Percentiles rank a stretch among this genome's conserved stretches.
Evolutionary conservation across 2,888 invertebrate genomes (phyloP).

Genomic region (Chymomyza fuscimana): DNA sequence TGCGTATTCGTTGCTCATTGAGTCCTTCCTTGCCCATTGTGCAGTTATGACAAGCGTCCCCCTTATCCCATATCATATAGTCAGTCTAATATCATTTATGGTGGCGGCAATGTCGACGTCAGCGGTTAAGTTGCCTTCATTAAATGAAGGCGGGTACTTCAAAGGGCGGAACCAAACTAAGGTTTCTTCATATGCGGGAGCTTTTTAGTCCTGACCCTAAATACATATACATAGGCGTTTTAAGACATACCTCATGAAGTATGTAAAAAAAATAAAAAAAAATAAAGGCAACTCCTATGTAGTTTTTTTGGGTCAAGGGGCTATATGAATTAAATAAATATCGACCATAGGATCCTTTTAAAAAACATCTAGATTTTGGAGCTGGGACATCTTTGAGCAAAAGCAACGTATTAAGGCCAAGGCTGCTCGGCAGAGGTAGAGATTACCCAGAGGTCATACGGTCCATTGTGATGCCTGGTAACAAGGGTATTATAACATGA

Average conservation of each 20-base stretch:
- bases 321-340: too few species aligned
- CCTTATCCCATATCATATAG: conserved; percentile 31
- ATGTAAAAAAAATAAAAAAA: too few species aligned
- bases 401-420: too few species aligned
- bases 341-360: too few species aligned
- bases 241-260: background rate
- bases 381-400: too few species aligned
- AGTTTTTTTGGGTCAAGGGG: too few species aligned
- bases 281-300: too few species aligned
- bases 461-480: too few species aligned
- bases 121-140: background rate
- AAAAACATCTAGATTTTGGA: too few species aligned
- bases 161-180: conserved; percentile 15
- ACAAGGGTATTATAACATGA: too few species aligned
- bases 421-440: too few species aligned
- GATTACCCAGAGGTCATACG: too few species aligned
- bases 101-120: conserved; percentile 5
- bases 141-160: conserved; percentile 31
- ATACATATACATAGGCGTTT: background rate
- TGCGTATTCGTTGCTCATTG: conserved; percentile 23
- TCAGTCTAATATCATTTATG: background rate
- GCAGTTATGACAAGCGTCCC: conserved; percentile 77
- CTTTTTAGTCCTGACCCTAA: background rate
- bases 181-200: background rate
- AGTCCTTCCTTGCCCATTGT: conserved; percentile 51